A percentile compares a stretch with the other conserved stretches of the same genome.
Evolutionary conservation across 2,888 invertebrate species (phyloP).

Genomic region (Lasioglossum villosulum): DNA sequence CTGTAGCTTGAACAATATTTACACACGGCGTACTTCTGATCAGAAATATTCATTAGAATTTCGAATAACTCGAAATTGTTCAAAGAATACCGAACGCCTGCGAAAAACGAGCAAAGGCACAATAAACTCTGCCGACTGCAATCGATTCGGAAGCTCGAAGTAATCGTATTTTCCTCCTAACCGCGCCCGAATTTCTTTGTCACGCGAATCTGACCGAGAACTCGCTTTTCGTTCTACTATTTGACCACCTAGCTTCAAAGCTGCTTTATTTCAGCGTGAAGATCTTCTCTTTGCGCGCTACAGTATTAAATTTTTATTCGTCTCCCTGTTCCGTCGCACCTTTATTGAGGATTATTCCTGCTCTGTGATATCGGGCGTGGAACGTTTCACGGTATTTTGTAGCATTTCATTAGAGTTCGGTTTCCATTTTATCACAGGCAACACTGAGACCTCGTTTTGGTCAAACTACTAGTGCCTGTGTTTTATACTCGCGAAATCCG

Average conservation of each 20-base stretch:
- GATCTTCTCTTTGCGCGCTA: background rate
- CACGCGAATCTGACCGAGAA: background rate
- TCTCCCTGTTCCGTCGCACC: background rate
- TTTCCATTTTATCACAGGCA: background rate
- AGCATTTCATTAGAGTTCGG: slow-evolving; percentile 4
- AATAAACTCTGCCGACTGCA: background rate
- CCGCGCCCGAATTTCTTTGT: background rate
- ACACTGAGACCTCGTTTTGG: background rate
- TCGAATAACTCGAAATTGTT: background rate
- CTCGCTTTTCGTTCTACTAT: background rate
- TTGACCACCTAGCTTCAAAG: background rate
- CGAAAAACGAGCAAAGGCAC: background rate
- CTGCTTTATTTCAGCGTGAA: background rate
- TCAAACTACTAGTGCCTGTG: background rate
- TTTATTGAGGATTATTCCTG: background rate
- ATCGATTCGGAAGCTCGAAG: slow-evolving; percentile 2
- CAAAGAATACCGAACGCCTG: background rate
- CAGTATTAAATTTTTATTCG: slow-evolving; percentile 2
- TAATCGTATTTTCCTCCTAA: background rate
- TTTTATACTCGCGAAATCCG: background rate
- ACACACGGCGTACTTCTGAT: background rate
- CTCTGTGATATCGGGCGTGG: slow-evolving; percentile 1
- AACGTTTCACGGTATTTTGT: background rate
- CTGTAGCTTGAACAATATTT: background rate
- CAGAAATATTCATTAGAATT: background rate